A percentile compares a stretch with the other conserved stretches of the same genome.
These are phyloP conservation scores for Pyrochroa serraticornis DNA, from an alignment of 2,888 invertebrate genomes.

Conservation along the genomic window DNA sequence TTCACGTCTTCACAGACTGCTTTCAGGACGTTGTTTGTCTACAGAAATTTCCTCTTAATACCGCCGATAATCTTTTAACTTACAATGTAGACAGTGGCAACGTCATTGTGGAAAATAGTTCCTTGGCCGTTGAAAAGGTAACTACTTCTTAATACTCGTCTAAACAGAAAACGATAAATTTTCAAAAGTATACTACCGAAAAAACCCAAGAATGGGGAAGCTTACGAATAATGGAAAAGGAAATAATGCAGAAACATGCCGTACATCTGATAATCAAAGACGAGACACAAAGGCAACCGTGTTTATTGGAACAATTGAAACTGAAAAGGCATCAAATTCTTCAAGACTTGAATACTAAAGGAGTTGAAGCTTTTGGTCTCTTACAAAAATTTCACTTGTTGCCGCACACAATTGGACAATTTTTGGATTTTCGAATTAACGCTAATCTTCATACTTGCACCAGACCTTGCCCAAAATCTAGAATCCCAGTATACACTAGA, in stretches of 20 bases:
- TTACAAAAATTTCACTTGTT: constrained; percentile 47
- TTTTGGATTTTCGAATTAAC: constrained; percentile 41
- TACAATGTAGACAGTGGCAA: constrained; percentile 39
- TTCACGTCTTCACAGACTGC: constrained; percentile 43
- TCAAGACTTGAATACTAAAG: constrained; percentile 31
- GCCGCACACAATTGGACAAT: constrained; percentile 42
- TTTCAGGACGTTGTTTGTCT: constrained; percentile 48
- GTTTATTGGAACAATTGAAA: constrained; percentile 39
- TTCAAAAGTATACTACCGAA: too few species aligned
- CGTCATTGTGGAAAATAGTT: not conserved
- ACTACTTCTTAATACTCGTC: too few species aligned
- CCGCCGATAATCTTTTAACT: constrained; percentile 45
- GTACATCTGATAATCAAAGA: constrained; percentile 41
- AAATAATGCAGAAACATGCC: constrained; percentile 46
- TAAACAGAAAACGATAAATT: not conserved
- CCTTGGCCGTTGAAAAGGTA: too few species aligned
- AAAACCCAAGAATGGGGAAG: too few species aligned
- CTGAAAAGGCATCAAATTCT: constrained; percentile 36
- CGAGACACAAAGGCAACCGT: constrained; percentile 36
- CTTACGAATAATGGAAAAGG: constrained; percentile 1
- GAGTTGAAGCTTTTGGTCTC: constrained; percentile 43
- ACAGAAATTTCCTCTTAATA: constrained; percentile 39
- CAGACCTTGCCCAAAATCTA: constrained; percentile 8
- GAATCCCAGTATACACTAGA: not conserved
- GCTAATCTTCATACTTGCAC: constrained; percentile 33